Evolutionary conservation across 2,888 invertebrate species (phyloP).

Genomic region (Tridacna crocea): DNA sequence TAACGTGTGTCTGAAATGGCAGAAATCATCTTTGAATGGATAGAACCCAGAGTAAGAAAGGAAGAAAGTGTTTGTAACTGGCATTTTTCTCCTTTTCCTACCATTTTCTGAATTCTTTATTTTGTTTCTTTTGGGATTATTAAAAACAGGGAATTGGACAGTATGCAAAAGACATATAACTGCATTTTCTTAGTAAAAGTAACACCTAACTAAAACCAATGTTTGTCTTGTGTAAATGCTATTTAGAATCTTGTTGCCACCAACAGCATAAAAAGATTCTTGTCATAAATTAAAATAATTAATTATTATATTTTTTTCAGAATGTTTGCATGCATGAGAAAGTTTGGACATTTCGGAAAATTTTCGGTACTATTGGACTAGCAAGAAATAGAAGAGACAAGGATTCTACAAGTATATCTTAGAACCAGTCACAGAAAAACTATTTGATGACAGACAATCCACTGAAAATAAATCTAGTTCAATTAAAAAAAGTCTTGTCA

Average conservation of each 20-base stretch:
- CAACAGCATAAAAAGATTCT: too few species aligned
- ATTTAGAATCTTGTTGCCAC: too few species aligned
- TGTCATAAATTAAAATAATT: neutral
- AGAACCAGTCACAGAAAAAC: conserved; percentile 10
- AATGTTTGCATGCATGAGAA: conserved; percentile 39
- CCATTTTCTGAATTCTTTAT: neutral
- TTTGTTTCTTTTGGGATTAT: too few species aligned
- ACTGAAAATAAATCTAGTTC: conserved; percentile 17
- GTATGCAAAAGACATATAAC: too few species aligned
- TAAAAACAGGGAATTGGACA: too few species aligned
- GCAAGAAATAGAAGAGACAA: neutral
- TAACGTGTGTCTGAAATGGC: too few species aligned
- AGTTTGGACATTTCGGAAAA: conserved; percentile 26
- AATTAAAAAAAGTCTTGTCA: neutral
- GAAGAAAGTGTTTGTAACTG: neutral
- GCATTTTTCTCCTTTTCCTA: conserved; percentile 2
- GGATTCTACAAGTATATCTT: too few species aligned
- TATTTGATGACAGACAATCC: conserved; percentile 22
- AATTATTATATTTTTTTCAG: conserved; percentile 25
- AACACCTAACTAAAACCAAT: too few species aligned
- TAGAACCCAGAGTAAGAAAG: neutral
- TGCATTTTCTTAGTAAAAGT: too few species aligned
- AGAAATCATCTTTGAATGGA: too few species aligned
- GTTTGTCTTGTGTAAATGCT: too few species aligned
- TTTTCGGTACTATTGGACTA: conserved; percentile 9